Conservation (phyloP, 2,888 invertebrate species). For the Drosophila neoperkinsi region DNA sequence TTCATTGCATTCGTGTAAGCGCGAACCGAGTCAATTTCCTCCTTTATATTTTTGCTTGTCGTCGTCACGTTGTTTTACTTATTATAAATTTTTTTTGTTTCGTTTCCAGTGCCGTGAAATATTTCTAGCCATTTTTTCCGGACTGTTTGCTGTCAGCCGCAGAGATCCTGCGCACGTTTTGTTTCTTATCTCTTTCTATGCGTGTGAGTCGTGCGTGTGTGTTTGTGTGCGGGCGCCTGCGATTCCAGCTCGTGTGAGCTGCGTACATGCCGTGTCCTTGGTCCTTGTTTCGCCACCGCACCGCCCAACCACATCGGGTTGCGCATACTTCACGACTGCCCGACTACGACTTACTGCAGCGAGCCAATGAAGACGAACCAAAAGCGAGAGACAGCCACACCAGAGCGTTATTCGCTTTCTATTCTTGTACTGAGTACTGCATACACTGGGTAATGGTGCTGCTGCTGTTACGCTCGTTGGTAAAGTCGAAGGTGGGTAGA, state of each 20-base stretch:
- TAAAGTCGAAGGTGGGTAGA: conserved; percentile 5
- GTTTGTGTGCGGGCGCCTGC: conserved; percentile 20
- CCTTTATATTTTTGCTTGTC: conserved; percentile 19
- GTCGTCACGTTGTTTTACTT: conserved; percentile 52
- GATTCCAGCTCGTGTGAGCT: conserved; percentile 25
- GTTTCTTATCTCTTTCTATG: conserved; percentile 62
- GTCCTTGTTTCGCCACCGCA: conserved; percentile 69
- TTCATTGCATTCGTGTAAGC: conserved; percentile 21
- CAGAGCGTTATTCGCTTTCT: conserved; percentile 37
- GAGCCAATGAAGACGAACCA: conserved; percentile 73
- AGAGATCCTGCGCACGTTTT: conserved; percentile 79
- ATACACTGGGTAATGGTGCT: conserved; percentile 6
- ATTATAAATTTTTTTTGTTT: conserved; percentile 58
- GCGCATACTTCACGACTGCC: conserved; percentile 55
- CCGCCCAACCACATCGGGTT: conserved; percentile 66
- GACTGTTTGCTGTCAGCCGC: conserved; percentile 71
- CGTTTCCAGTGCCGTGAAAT: conserved; percentile 67
- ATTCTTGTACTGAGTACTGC: conserved; percentile 13
- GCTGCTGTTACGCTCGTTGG: conserved; percentile 8
- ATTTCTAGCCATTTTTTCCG: conserved; percentile 77
- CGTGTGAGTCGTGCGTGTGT: conserved; percentile 20
- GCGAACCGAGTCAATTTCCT: conserved; percentile 36
- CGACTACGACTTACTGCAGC: conserved; percentile 53
- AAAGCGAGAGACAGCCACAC: conserved; percentile 45
- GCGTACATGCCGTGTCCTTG: conserved; percentile 45